Conservation (phyloP, 2,113 vertebrate species). For the Rhea americana region DNA sequence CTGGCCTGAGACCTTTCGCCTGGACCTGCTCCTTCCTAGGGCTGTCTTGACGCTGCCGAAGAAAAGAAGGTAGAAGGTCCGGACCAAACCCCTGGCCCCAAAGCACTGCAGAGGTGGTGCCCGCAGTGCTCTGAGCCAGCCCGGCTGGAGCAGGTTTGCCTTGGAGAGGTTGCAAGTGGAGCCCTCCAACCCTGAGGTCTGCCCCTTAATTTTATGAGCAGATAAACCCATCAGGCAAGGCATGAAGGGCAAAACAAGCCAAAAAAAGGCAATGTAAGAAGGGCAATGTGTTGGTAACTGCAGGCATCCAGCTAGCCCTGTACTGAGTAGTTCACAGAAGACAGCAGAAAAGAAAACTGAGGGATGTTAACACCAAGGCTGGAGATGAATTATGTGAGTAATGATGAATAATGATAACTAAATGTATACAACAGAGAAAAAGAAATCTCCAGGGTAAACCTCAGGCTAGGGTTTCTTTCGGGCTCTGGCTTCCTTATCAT, state of each 20-base stretch:
- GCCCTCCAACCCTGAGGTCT: not conserved
- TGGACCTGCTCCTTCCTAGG: not conserved
- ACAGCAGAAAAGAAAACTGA: not conserved
- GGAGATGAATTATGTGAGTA: not conserved
- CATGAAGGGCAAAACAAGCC: not conserved
- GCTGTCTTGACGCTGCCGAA: not conserved
- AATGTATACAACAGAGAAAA: not conserved
- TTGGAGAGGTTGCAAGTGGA: not conserved
- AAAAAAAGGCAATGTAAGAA: not conserved
- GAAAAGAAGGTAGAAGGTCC: not conserved
- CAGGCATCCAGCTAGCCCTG: not conserved
- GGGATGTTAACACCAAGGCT: not conserved
- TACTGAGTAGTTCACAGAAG: not conserved
- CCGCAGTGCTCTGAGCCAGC: not conserved
- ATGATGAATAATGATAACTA: not conserved
- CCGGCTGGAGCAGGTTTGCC: not conserved
- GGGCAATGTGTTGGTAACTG: not conserved
- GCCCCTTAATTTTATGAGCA: not conserved
- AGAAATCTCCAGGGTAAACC: not conserved
- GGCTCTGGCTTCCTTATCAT: not conserved
- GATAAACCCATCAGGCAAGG: not conserved
- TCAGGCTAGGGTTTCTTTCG: not conserved
- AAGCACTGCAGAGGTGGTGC: not conserved
- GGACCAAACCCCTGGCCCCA: not conserved
- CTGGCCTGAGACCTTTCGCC: not conserved